Evolutionary conservation across 1,140 invertebrate genomes (phyloP).

Genomic region (Rhyacophila brunnea): DNA sequence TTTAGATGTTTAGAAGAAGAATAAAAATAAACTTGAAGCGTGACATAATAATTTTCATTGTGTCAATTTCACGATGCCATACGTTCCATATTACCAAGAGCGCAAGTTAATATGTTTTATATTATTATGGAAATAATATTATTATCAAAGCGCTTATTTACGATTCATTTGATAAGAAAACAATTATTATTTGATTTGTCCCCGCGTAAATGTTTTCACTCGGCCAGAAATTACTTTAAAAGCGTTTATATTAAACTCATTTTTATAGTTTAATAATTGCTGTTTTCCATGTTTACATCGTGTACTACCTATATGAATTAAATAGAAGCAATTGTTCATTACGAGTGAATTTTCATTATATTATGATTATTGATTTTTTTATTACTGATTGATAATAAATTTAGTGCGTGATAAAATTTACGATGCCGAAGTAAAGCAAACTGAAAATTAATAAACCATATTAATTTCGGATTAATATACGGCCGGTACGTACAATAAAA

Average conservation of each 20-base stretch:
- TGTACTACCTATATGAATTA: conserved; percentile 4
- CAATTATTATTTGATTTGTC: conserved; percentile 8
- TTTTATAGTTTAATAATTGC: conserved; percentile 21
- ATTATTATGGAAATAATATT: conserved; percentile 15
- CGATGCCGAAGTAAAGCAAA: too few relatives aligned
- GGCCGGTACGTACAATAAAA: too few relatives aligned
- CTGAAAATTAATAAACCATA: too few relatives aligned
- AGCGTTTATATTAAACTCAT: conserved; percentile 3
- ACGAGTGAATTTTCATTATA: conserved; percentile 15
- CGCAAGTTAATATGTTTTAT: too few relatives aligned
- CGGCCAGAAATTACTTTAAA: conserved; percentile 12
- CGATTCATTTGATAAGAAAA: conserved; percentile 22
- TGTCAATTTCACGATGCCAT: conserved; percentile 24
- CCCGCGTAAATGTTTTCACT: conserved; percentile 16
- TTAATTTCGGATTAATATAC: too few relatives aligned
- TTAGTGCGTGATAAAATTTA: too few relatives aligned
- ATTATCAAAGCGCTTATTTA: conserved; percentile 15
- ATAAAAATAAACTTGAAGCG: too few relatives aligned
- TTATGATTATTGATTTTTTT: too few relatives aligned
- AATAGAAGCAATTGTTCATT: conserved; percentile 10
- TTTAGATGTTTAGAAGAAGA: too few relatives aligned
- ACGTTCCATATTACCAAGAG: conserved; percentile 21
- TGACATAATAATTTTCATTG: conserved; percentile 24
- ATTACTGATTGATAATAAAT: too few relatives aligned
- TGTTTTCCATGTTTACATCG: conserved; percentile 18